Conservation (phyloP, 2,113 vertebrate genomes). For the Centrocercus urophasianus region DNA sequence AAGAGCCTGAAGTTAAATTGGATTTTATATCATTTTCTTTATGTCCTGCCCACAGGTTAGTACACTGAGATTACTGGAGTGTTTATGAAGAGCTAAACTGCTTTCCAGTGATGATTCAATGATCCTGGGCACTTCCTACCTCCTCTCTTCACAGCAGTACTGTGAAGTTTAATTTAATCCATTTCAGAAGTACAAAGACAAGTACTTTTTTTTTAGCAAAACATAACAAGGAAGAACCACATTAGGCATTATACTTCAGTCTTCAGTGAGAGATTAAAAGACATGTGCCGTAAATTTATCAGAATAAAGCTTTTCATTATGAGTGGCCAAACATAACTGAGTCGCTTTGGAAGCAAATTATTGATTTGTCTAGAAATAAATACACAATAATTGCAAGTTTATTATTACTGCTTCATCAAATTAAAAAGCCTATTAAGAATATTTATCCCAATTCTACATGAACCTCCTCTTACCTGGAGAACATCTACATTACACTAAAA, state of each 20-base stretch:
- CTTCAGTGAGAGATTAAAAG: conserved; percentile 12
- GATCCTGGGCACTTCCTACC: background rate
- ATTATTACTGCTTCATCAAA: conserved; percentile 22
- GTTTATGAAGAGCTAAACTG: background rate
- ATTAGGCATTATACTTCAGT: background rate
- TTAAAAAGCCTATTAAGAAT: conserved; percentile 8
- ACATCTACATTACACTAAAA: background rate
- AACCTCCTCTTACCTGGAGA: background rate
- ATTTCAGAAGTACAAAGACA: background rate
- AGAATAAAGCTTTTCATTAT: conserved; percentile 29
- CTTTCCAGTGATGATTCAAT: conserved; percentile 13
- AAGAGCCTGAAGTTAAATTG: background rate
- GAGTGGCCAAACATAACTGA: background rate
- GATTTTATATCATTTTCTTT: background rate
- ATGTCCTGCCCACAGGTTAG: background rate
- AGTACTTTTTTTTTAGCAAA: background rate
- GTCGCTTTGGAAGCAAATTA: conserved; percentile 19
- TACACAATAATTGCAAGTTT: background rate
- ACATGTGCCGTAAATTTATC: conserved; percentile 9
- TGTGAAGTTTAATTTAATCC: conserved; percentile 15
- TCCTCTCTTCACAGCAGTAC: background rate
- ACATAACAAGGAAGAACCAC: background rate
- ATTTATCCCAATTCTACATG: background rate
- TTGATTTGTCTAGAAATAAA: conserved; percentile 5
- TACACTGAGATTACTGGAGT: background rate